Conservation (phyloP, 2,888 invertebrate species). For the Trachelus troglodyta region DNA sequence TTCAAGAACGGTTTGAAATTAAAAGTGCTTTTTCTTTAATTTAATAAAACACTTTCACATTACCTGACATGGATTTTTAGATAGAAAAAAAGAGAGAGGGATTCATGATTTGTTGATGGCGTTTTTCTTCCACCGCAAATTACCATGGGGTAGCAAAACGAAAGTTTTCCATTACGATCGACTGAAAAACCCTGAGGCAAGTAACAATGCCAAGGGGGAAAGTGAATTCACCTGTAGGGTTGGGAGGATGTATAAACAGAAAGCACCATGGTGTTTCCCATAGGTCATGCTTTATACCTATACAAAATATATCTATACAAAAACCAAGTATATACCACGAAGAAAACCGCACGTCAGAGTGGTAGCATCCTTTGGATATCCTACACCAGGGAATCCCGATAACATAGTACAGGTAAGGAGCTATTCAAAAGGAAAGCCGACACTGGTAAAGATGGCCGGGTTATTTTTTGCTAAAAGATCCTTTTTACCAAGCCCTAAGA, state of each 20-base stretch:
- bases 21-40: too few relatives aligned
- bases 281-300: not conserved
- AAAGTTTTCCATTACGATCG: not conserved
- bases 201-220: slow-evolving; percentile 14
- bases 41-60: too few relatives aligned
- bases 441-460: not conserved
- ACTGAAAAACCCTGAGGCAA: slow-evolving; percentile 3
- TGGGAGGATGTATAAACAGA: slow-evolving; percentile 11
- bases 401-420: not conserved
- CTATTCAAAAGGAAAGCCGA: not conserved
- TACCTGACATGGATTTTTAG: too few relatives aligned
- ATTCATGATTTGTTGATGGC: not conserved
- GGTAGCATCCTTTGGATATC: not conserved
- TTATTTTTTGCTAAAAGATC: not conserved
- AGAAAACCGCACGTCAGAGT: not conserved
- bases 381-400: not conserved
- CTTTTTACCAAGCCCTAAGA: not conserved
- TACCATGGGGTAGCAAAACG: not conserved
- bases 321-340: not conserved
- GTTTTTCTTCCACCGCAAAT: not conserved
- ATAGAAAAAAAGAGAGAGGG: too few relatives aligned
- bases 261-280: not conserved
- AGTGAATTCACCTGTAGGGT: slow-evolving; percentile 34
- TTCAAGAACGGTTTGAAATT: too few relatives aligned
- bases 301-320: not conserved